Percentiles rank a stretch among this genome's conserved stretches.
These are phyloP conservation scores for Vombatus ursinus DNA, from an alignment of 2,113 vertebrate species.

Conservation along the genomic window DNA sequence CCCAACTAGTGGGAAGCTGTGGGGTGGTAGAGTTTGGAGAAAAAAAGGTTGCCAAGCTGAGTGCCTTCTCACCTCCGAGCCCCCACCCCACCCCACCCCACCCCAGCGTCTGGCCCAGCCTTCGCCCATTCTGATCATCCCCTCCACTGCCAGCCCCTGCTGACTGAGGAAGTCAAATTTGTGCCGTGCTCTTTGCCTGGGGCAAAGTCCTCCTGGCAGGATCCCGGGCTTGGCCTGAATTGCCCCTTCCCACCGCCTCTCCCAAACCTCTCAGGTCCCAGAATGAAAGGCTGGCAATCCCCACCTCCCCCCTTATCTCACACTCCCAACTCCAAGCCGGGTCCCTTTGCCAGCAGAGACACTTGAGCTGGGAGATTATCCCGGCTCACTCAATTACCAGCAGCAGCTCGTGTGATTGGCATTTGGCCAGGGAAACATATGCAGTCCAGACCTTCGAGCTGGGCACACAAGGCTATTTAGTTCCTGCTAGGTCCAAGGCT, in stretches of 20 bases:
- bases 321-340: not conserved
- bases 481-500: slow-evolving; percentile 26
- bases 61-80: not conserved
- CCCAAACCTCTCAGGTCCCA: not conserved
- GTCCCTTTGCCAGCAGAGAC: slow-evolving; percentile 37
- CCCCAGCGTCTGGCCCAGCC: not conserved
- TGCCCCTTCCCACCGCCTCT: slow-evolving; percentile 16
- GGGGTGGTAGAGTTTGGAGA: not conserved
- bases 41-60: not conserved
- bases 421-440: slow-evolving; percentile 35
- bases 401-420: slow-evolving; percentile 57
- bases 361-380: slow-evolving; percentile 52
- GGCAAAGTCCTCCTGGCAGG: not conserved
- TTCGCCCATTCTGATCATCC: not conserved
- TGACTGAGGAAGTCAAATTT: not conserved
- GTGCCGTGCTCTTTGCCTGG: not conserved
- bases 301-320: not conserved
- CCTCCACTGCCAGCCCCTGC: not conserved
- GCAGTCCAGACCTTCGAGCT: not conserved
- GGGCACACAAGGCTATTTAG: slow-evolving; percentile 21
- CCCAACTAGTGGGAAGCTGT: not conserved
- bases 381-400: slow-evolving; percentile 45
- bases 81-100: not conserved
- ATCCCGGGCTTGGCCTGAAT: not conserved
- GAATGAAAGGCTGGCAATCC: not conserved